Conservation (phyloP, 2,888 invertebrate genomes). For the Drosophila melanosoma region DNA sequence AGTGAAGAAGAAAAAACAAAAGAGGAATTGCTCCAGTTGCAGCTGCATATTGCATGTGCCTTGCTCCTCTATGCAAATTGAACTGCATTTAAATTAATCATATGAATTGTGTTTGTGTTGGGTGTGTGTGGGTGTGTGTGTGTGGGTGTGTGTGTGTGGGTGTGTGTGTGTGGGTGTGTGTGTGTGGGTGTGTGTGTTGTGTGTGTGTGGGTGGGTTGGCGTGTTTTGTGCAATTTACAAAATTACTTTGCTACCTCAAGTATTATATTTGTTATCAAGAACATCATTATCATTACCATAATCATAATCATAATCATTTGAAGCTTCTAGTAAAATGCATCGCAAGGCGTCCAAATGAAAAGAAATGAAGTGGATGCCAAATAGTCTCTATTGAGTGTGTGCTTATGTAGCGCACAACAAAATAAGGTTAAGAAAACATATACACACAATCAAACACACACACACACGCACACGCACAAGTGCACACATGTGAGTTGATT, state of each 20-base stretch:
- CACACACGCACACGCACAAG: background rate
- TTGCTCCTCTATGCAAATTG: conserved; percentile 64
- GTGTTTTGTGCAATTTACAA: conserved; percentile 69
- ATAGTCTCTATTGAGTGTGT: conserved; percentile 8
- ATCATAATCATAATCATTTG: conserved; percentile 11
- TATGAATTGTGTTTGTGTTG: conserved; percentile 67
- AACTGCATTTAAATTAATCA: conserved; percentile 80
- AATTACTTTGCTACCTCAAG: conserved; percentile 63
- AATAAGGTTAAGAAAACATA: conserved; percentile 75
- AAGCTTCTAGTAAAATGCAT: conserved; percentile 33
- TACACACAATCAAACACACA: conserved; percentile 23
- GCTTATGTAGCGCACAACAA: conserved; percentile 43
- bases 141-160: conserved; percentile 3
- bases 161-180: conserved; percentile 21
- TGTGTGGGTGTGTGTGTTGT: conserved; percentile 7
- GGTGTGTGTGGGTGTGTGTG: conserved; percentile 11
- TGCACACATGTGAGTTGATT: conserved; percentile 33
- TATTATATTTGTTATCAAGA: conserved; percentile 6
- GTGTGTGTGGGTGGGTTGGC: conserved; percentile 14
- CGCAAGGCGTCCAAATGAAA: conserved; percentile 50
- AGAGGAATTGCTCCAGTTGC: conserved; percentile 9
- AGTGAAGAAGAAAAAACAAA: background rate
- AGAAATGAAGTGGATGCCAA: conserved; percentile 40
- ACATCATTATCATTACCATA: background rate
- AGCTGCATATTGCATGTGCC: conserved; percentile 4